Conservation (phyloP, 2,797 vertebrate species). For the Crocodylus rhombifer region DNA sequence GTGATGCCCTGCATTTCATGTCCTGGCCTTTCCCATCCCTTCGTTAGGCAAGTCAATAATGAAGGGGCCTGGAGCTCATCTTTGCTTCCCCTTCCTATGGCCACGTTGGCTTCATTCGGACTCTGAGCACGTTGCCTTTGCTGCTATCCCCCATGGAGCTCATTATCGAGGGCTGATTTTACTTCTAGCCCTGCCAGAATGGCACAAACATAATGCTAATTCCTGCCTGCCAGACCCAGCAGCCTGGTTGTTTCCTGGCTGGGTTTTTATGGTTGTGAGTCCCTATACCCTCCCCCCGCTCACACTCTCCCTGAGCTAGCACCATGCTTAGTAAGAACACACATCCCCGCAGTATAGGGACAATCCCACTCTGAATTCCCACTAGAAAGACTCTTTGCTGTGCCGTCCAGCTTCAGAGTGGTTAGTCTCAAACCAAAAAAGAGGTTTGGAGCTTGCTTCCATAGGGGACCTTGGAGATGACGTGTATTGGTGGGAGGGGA, state of each 20-base stretch:
- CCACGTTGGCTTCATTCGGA: conserved; percentile 46
- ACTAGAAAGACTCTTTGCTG: not conserved
- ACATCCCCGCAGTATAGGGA: not conserved
- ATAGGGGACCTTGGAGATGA: not conserved
- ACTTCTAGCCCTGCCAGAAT: not conserved
- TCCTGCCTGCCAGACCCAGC: not conserved
- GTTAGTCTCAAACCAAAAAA: not conserved
- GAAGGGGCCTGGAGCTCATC: not conserved
- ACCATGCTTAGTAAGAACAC: not conserved
- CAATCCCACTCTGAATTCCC: not conserved
- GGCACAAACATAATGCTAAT: not conserved
- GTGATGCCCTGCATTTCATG: not conserved
- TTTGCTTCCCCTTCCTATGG: not conserved
- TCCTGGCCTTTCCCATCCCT: not conserved
- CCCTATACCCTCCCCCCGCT: not conserved
- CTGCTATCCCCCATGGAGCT: conserved; percentile 56
- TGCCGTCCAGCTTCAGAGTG: fast-evolving
- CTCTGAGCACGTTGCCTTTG: not conserved
- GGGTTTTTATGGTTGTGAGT: not conserved
- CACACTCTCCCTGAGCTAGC: not conserved
- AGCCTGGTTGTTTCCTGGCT: fast-evolving
- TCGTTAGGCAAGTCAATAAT: conserved; percentile 35
- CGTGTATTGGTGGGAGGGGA: not conserved
- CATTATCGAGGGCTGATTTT: conserved; percentile 37
- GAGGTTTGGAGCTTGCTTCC: not conserved